A percentile compares a stretch with the other conserved stretches of the same genome.
Conservation (phyloP, 2,797 vertebrate genomes). For the Parambassis ranga region DNA sequence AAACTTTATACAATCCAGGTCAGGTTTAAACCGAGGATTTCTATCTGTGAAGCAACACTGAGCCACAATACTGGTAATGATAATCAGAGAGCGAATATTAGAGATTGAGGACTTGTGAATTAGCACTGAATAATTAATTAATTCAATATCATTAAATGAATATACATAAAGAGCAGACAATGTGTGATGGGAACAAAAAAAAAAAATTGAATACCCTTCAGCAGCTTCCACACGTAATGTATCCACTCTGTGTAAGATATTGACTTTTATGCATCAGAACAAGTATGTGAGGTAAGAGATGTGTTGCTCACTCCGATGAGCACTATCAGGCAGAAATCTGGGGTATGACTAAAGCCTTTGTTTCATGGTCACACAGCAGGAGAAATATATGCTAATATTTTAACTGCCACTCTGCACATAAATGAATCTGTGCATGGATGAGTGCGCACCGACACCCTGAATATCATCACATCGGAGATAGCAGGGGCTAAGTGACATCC, state of each 20-base stretch:
- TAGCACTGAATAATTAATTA: slow-evolving; percentile 5
- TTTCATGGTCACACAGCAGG: slow-evolving; percentile 32
- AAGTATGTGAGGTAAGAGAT: background rate
- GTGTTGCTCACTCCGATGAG: background rate
- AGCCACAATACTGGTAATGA: slow-evolving; percentile 8
- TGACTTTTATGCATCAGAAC: background rate
- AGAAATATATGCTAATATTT: slow-evolving; percentile 54
- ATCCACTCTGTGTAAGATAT: no score
- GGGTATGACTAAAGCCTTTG: slow-evolving; percentile 40
- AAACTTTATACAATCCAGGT: background rate
- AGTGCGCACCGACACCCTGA: slow-evolving; percentile 43
- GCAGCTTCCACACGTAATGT: no score
- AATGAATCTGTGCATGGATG: slow-evolving; percentile 55
- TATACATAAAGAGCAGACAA: background rate
- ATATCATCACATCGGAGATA: slow-evolving; percentile 56
- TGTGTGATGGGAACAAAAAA: background rate
- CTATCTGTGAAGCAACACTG: background rate
- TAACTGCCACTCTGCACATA: slow-evolving; percentile 42
- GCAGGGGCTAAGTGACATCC: slow-evolving; percentile 40
- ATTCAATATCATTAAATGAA: background rate
- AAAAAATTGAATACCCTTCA: no score
- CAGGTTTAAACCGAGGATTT: background rate
- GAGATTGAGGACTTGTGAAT: slow-evolving; percentile 18
- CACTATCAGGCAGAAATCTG: slow-evolving; percentile 12
- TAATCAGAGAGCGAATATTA: slow-evolving; percentile 8